Evolutionary conservation across 2,113 vertebrate species (phyloP).

Genomic region (Tricholaema leucomelas): DNA sequence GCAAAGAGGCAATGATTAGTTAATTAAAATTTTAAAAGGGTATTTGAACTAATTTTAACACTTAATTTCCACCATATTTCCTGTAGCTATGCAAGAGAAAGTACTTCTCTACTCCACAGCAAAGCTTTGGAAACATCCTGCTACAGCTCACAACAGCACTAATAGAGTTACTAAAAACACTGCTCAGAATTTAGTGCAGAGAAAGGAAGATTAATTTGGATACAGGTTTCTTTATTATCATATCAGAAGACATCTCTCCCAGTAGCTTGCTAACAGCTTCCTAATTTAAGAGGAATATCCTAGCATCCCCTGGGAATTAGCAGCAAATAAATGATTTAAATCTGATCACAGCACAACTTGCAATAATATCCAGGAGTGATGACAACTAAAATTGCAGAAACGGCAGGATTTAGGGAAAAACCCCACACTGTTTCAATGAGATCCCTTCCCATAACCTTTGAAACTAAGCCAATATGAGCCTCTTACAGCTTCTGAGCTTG

Average conservation of each 20-base stretch:
- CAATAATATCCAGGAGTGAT: neutral
- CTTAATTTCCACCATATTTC: neutral
- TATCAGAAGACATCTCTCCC: neutral
- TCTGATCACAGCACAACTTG: neutral
- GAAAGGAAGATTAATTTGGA: too few relatives aligned
- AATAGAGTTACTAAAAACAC: neutral
- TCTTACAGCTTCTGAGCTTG: neutral
- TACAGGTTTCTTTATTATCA: neutral
- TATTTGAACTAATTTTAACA: neutral
- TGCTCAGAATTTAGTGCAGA: neutral
- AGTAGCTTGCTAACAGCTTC: neutral
- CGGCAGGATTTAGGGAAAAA: neutral
- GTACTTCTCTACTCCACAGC: neutral
- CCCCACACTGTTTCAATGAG: neutral
- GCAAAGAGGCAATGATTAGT: neutral
- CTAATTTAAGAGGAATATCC: neutral
- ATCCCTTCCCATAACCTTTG: neutral
- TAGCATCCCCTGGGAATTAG: neutral
- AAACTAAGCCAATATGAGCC: neutral
- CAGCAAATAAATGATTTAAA: neutral
- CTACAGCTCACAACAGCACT: neutral
- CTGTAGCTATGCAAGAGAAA: neutral
- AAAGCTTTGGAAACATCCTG: neutral
- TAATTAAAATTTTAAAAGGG: neutral
- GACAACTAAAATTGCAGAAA: neutral